These are phyloP conservation scores for Stegodyphus mimosarum DNA, from an alignment of 1,140 invertebrate species.

Conservation along the genomic window DNA sequence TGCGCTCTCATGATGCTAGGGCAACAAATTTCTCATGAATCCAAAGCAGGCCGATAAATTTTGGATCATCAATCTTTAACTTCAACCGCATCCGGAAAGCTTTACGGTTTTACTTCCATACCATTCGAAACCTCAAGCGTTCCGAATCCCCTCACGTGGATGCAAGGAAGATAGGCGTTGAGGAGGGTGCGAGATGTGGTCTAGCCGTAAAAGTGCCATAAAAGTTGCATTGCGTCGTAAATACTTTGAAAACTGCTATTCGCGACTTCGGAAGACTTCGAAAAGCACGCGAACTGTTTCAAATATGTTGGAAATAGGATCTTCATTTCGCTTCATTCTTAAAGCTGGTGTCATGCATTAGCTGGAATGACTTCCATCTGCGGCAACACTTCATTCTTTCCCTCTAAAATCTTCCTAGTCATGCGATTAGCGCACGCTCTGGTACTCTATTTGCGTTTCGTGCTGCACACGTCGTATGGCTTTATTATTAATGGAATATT, in stretches of 20 bases:
- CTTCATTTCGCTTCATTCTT: conserved; percentile 12
- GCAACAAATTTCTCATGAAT: conserved; percentile 4
- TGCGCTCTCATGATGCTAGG: too few relatives aligned
- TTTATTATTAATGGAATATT: too few relatives aligned
- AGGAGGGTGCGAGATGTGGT: too few relatives aligned
- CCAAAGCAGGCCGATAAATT: conserved; percentile 33
- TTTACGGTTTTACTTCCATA: neutral
- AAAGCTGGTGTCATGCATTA: neutral
- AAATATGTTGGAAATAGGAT: neutral
- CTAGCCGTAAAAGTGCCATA: conserved; percentile 34
- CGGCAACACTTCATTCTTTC: too few relatives aligned
- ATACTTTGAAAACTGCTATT: conserved; percentile 28
- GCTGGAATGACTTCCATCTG: too few relatives aligned
- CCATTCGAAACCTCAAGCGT: neutral
- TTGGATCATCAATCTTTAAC: conserved; percentile 26
- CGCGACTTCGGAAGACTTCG: neutral
- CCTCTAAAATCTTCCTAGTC: too few relatives aligned
- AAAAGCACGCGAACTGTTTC: conserved; percentile 1
- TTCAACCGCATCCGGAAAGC: conserved; percentile 17
- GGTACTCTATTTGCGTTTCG: neutral
- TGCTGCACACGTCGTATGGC: too few relatives aligned
- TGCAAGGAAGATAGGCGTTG: neutral
- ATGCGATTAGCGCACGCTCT: too few relatives aligned
- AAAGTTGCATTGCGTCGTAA: conserved; percentile 30
- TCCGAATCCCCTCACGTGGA: neutral